These are phyloP conservation scores for Teleopsis dalmanni DNA, from an alignment of 1,140 invertebrate species.

Conservation along the genomic window DNA sequence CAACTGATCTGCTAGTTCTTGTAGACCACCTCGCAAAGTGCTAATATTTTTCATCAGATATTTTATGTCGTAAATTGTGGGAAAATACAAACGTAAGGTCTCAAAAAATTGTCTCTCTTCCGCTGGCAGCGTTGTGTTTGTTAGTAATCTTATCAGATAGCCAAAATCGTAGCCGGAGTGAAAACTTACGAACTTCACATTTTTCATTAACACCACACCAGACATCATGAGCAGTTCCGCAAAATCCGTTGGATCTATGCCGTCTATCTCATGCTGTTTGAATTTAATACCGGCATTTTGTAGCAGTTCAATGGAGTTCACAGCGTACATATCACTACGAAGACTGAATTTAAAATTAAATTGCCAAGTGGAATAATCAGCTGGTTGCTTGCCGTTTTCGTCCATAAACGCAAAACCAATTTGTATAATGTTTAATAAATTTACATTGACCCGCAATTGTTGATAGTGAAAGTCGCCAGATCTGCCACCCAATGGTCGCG, in stretches of 20 bases:
- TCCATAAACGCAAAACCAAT: slow-evolving; percentile 91
- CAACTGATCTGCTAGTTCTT: slow-evolving; percentile 89
- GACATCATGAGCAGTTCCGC: slow-evolving; percentile 95
- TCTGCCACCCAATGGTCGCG: slow-evolving; percentile 89
- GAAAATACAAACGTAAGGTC: slow-evolving; percentile 86
- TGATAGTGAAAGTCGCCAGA: slow-evolving; percentile 96
- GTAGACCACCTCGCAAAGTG: slow-evolving; percentile 93
- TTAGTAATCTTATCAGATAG: slow-evolving; percentile 93
- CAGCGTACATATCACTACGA: slow-evolving; percentile 96
- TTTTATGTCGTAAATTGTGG: slow-evolving; percentile 96
- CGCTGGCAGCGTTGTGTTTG: slow-evolving; percentile 79
- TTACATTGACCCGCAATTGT: slow-evolving; percentile 86
- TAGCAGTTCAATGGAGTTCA: slow-evolving; percentile 94
- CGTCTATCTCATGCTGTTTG: slow-evolving; percentile 94
- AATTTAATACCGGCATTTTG: slow-evolving; percentile 96
- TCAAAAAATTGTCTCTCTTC: slow-evolving; percentile 95
- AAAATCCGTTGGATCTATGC: slow-evolving; percentile 93
- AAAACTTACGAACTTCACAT: slow-evolving; percentile 96
- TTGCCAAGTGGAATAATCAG: slow-evolving; percentile 91
- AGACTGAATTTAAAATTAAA: slow-evolving; percentile 96
- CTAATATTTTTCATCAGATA: slow-evolving; percentile 98
- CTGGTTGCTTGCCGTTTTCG: slow-evolving; percentile 85
- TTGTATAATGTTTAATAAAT: slow-evolving; percentile 92
- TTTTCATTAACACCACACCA: slow-evolving; percentile 89
- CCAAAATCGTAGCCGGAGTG: slow-evolving; percentile 98